Evolutionary conservation across 92 coral and sea anemone genomes (phyloP).

Genomic region (Umimayanthus chanpuru): DNA sequence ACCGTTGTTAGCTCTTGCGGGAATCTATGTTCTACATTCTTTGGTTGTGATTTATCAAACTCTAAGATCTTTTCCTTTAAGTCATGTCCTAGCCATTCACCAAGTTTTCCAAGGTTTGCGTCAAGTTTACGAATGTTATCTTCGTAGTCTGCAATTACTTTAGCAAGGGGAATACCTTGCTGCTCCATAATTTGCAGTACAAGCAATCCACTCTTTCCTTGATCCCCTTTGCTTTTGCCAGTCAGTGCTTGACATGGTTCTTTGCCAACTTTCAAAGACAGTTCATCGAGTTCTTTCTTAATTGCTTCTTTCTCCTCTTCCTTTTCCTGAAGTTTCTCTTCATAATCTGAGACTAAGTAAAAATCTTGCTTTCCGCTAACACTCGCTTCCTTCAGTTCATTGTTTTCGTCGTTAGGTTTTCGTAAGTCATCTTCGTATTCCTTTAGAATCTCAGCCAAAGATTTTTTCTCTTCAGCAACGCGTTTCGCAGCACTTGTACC

Average conservation of each 20-base stretch:
- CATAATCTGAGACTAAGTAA: not conserved
- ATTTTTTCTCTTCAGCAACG: constrained; percentile 29
- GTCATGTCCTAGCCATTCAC: constrained; percentile 18
- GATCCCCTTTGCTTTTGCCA: constrained; percentile 16
- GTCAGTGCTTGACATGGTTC: constrained; percentile 31
- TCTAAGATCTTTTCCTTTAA: constrained; percentile 9
- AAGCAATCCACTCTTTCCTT: constrained; percentile 10
- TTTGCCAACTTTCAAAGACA: constrained; percentile 26
- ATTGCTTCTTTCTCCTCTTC: not conserved
- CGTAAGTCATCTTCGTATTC: constrained; percentile 41
- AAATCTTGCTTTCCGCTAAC: not conserved
- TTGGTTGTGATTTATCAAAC: constrained; percentile 18
- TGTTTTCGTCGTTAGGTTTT: constrained; percentile 16
- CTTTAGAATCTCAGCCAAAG: constrained; percentile 38
- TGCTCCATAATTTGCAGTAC: constrained; percentile 64
- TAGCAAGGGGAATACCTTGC: constrained; percentile 63
- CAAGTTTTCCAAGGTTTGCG: constrained; percentile 15
- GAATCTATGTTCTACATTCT: not conserved
- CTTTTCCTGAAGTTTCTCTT: not conserved
- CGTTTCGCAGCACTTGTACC: constrained; percentile 10
- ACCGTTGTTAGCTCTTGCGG: constrained; percentile 8
- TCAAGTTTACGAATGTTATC: constrained; percentile 59
- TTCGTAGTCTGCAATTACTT: constrained; percentile 73
- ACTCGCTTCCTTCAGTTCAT: not conserved
- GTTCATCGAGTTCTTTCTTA: constrained; percentile 14